Evolutionary conservation across 1,140 invertebrate genomes (phyloP).

Genomic region (Neotoxoptera formosana): DNA sequence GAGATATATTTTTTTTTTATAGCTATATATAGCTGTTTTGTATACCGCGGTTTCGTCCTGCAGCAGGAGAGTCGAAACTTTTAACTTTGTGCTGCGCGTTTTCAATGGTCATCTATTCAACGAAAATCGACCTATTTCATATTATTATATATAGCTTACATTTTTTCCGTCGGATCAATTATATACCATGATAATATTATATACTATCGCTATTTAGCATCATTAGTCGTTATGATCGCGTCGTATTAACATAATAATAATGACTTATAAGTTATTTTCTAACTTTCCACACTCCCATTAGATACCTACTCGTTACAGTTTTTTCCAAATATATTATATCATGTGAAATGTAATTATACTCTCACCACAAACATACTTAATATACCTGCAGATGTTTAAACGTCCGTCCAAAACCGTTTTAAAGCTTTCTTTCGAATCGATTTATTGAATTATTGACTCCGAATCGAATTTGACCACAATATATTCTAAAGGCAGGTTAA

Average conservation of each 20-base stretch:
- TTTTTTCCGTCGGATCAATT: background rate
- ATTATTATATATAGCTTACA: background rate
- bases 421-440: background rate
- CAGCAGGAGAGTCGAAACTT: background rate
- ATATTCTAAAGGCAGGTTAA: background rate
- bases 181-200: background rate
- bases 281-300: background rate
- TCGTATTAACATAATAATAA: background rate
- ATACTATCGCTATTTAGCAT: background rate
- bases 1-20: no score
- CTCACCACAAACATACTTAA: background rate
- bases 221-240: background rate
- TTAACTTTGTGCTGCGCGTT: background rate
- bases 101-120: background rate
- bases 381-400: background rate
- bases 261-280: background rate
- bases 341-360: background rate
- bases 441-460: background rate
- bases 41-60: background rate
- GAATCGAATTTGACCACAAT: background rate
- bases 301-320: background rate
- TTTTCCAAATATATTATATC: background rate
- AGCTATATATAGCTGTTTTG: background rate
- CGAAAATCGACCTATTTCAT: background rate
- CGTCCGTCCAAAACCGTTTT: background rate